Evolutionary conservation across 2,888 invertebrate species (phyloP), one percentile per base, ranked within the genome.

Genomic region (Polylopha cassiicola): DNA sequence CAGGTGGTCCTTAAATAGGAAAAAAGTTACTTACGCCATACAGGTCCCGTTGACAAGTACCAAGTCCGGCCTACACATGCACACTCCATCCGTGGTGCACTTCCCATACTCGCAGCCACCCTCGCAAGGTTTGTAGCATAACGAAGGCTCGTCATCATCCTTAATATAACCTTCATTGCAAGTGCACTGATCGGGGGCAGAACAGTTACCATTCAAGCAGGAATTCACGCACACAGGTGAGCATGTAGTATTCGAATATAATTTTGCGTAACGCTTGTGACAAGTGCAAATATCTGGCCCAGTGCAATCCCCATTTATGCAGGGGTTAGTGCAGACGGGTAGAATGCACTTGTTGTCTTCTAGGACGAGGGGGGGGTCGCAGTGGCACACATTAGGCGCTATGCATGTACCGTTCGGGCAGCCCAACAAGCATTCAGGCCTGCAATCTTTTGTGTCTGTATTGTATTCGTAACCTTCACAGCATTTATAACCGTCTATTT

Each of bases 241-340:
- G 38, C 76, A 76, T 3, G 32, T 28, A 14, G 33, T 44, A 3
- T 43, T 50, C 14, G 24, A 26, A 28, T 49, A 23, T 11, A 9
- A 14, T 5, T 1, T 53, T 39, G 30, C 20, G 39, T 55, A 63
- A 5, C 68, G 65, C 9, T 38, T 8, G 4, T 51, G 23, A 24
- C 70, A 64, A 14, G 41, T 46, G 24, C 76, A 75, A 0, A 38
- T 44, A 16, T 67, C 58, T 3, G 70, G 71, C 6, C 52, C 57
- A 2, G 58, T 48, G 46, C 79, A 79, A 8, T 43, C 39, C 3
- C 75, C 74, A 37, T 58, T 50, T 13, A 53, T 48, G 43, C 87
- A 87, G 0, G 66, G 58, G 10, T 76, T 76, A 26, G 67, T 56
- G 36, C 87, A 87, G 1, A 55, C 46, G 0, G 81, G 76, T 4